phyloP scores from a whole-genome alignment of 2,888 invertebrate genomes.

The Hyposoter didymator region DNA sequence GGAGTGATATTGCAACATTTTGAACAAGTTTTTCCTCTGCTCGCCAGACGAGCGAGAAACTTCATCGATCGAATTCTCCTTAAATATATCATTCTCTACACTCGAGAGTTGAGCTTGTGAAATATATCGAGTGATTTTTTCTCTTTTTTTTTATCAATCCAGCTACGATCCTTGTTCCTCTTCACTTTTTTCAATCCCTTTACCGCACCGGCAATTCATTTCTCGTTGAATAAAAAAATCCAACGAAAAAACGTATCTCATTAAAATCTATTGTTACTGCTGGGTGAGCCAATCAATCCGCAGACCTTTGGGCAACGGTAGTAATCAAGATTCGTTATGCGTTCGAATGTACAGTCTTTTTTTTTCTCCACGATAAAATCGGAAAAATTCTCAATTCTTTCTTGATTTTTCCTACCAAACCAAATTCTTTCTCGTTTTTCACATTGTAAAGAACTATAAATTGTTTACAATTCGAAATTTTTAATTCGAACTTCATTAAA shows the following conservation, averaged over 20 bases:
- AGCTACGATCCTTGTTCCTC: not conserved
- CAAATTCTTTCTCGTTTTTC: no score
- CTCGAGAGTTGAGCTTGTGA: conserved; percentile 1
- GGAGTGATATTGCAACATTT: conserved; percentile 18
- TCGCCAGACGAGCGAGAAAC: conserved; percentile 6
- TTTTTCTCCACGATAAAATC: not conserved
- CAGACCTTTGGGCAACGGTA: not conserved
- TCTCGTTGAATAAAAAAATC: conserved; percentile 5
- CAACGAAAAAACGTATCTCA: conserved; percentile 11
- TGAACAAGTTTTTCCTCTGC: not conserved
- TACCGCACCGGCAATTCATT: not conserved
- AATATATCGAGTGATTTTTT: conserved; percentile 11
- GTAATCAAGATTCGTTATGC: not conserved
- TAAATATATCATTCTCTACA: conserved; percentile 15
- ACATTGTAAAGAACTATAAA: no score
- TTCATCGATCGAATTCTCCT: conserved; percentile 20
- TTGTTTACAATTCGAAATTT: no score
- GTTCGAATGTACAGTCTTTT: not conserved
- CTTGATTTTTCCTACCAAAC: not conserved
- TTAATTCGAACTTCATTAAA: no score
- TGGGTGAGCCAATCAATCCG: conserved; percentile 5
- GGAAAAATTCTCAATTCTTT: not conserved
- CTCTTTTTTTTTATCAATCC: not conserved
- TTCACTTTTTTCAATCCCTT: not conserved
- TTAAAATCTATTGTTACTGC: not conserved